Evolutionary conservation across 2,797 vertebrate genomes (phyloP).

Genomic region (Hippocampus kuda): DNA sequence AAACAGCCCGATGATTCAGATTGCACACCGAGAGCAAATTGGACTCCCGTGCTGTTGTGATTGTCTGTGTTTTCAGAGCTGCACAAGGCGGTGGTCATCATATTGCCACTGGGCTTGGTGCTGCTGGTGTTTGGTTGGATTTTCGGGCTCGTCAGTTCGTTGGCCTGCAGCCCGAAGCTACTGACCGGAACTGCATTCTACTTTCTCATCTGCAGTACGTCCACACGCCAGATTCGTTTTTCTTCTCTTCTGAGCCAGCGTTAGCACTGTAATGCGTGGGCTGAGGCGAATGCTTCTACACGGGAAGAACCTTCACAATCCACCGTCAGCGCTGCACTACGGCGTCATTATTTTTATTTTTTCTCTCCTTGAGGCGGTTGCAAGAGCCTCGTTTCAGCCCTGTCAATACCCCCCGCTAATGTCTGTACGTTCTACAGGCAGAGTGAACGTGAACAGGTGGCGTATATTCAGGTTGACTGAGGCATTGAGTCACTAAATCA

Average conservation of each 20-base stretch:
- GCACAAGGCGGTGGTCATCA: conserved; percentile 66
- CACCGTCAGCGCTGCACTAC: not conserved
- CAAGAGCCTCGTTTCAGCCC: not conserved
- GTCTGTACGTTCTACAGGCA: no score
- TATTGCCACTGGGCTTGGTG: conserved; percentile 70
- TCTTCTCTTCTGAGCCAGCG: not conserved
- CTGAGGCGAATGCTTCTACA: not conserved
- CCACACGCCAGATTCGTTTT: not conserved
- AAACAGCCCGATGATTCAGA: not conserved
- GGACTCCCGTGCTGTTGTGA: not conserved
- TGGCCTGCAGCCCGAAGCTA: conserved; percentile 59
- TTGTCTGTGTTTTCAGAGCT: conserved; percentile 47
- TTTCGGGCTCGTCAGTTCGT: conserved; percentile 67
- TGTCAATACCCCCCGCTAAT: not conserved
- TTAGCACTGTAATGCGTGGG: not conserved
- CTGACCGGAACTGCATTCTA: conserved; percentile 61
- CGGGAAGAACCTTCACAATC: conserved; percentile 12
- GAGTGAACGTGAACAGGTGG: not conserved
- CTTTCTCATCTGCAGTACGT: conserved; percentile 74
- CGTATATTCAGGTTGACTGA: conserved; percentile 12
- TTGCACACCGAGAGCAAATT: not conserved
- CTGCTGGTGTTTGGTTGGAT: conserved; percentile 70
- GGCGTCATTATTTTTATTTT: not conserved
- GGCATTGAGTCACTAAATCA: not conserved
- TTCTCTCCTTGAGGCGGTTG: not conserved